A percentile compares a stretch with the other conserved stretches of the same genome.
phyloP scores from a whole-genome alignment of 2,888 invertebrate species.

The Plagodis dolabraria region DNA sequence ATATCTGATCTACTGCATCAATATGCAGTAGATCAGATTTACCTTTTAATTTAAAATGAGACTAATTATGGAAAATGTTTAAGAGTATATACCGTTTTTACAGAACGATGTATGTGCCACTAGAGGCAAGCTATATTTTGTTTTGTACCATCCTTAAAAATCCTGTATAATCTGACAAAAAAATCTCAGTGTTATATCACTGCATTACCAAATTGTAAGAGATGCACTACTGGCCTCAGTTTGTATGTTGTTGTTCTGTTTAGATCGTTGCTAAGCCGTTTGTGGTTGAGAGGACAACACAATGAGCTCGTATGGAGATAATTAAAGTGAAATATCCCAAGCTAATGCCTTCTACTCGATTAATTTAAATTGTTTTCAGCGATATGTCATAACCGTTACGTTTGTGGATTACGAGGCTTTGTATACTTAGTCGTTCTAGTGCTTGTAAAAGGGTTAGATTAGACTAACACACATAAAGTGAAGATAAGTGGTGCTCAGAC shows the following conservation, averaged over 20 bases:
- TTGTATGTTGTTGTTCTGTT: slow-evolving; percentile 13
- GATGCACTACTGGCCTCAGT: not conserved
- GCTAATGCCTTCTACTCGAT: slow-evolving; percentile 22
- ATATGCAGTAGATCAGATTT: too few relatives aligned
- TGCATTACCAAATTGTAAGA: not conserved
- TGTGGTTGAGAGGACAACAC: slow-evolving; percentile 34
- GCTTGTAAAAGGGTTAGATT: slow-evolving; percentile 2
- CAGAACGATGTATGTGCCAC: too few relatives aligned
- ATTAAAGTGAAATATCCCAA: slow-evolving; percentile 36
- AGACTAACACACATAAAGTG: slow-evolving; percentile 3
- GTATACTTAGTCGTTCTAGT: not conserved
- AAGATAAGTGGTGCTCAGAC: slow-evolving; percentile 1
- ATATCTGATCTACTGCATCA: too few relatives aligned
- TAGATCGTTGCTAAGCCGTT: slow-evolving; percentile 29
- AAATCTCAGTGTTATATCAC: too few relatives aligned
- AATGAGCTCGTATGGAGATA: slow-evolving; percentile 39
- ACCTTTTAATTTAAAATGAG: too few relatives aligned
- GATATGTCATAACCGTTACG: slow-evolving; percentile 23
- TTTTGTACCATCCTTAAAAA: too few relatives aligned
- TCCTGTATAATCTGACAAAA: too few relatives aligned
- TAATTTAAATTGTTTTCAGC: slow-evolving; percentile 28
- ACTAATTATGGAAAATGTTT: too few relatives aligned
- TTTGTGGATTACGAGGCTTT: slow-evolving; percentile 10
- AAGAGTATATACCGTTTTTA: too few relatives aligned
- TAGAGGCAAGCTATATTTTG: too few relatives aligned